Conservation (phyloP, 2,888 invertebrate species). For the Drosophila subsilvestris region DNA sequence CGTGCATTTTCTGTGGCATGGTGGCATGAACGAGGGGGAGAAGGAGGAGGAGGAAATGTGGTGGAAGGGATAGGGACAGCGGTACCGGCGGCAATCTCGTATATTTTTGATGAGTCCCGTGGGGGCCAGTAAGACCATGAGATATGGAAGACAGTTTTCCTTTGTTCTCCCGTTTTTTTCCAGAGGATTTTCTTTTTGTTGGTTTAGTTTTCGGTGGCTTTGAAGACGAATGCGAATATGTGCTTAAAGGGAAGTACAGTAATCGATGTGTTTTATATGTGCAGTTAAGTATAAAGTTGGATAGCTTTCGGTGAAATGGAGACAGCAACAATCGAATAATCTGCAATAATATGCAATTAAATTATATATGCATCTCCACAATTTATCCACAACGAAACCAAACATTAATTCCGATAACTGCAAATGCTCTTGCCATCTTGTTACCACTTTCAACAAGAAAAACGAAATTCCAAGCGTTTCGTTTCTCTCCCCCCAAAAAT, state of each 20-base stretch:
- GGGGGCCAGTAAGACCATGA: conserved; percentile 46
- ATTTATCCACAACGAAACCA: too few species aligned
- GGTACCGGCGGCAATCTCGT: conserved; percentile 28
- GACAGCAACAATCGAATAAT: too few species aligned
- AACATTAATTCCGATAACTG: too few species aligned
- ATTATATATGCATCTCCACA: too few species aligned
- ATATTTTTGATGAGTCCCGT: conserved; percentile 55
- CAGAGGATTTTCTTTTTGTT: conserved; percentile 8
- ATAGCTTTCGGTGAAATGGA: too few species aligned
- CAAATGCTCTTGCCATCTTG: too few species aligned
- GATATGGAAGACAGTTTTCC: conserved; percentile 29
- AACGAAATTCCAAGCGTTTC: not conserved
- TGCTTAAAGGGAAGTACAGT: not conserved
- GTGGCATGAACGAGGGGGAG: too few species aligned
- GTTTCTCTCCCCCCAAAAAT: conserved; percentile 8
- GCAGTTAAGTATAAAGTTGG: too few species aligned
- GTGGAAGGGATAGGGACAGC: not conserved
- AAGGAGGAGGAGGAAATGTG: not conserved
- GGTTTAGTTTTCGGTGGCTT: conserved; percentile 2
- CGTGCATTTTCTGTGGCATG: conserved; percentile 24
- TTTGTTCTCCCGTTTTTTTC: conserved; percentile 5
- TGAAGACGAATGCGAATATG: not conserved
- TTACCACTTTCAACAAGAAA: not conserved
- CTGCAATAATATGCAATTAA: too few species aligned
- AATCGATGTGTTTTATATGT: not conserved